Conservation (phyloP, 2,888 invertebrate genomes). For the Ecdyonurus torrentis region DNA sequence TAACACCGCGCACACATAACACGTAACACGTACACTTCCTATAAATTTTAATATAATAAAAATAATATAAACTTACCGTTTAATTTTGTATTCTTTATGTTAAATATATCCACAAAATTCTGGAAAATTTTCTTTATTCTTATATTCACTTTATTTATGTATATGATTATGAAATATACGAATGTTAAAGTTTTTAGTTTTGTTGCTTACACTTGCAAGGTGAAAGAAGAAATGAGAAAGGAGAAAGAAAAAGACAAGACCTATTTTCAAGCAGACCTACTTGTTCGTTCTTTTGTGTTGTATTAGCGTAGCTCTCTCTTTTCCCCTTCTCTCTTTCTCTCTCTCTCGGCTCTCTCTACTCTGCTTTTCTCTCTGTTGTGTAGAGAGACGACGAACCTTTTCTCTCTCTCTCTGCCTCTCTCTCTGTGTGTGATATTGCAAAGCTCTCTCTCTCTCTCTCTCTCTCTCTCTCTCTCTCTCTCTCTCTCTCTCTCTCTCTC, state of each 20-base stretch:
- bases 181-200: too few species aligned
- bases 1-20: too few species aligned
- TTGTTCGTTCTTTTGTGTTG: not conserved
- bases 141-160: too few species aligned
- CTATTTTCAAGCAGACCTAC: not conserved
- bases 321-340: slow-evolving; percentile 14
- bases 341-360: slow-evolving; percentile 20
- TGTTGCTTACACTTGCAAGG: too few species aligned
- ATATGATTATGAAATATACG: too few species aligned
- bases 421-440: too few species aligned
- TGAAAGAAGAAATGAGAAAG: not conserved
- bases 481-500: slow-evolving; percentile 23
- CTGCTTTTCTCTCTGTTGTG: slow-evolving; percentile 30
- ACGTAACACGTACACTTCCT: too few species aligned
- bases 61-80: too few species aligned
- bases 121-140: too few species aligned
- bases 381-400: slow-evolving; percentile 12
- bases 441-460: slow-evolving; percentile 15
- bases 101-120: too few species aligned
- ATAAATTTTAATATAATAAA: too few species aligned
- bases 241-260: not conserved
- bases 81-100: too few species aligned
- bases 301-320: not conserved
- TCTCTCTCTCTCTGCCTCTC: slow-evolving; percentile 12
- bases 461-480: slow-evolving; percentile 24